Base-by-base conservation (phyloP, 1,140 invertebrate species). In the Camponotus vicinus region DNA sequence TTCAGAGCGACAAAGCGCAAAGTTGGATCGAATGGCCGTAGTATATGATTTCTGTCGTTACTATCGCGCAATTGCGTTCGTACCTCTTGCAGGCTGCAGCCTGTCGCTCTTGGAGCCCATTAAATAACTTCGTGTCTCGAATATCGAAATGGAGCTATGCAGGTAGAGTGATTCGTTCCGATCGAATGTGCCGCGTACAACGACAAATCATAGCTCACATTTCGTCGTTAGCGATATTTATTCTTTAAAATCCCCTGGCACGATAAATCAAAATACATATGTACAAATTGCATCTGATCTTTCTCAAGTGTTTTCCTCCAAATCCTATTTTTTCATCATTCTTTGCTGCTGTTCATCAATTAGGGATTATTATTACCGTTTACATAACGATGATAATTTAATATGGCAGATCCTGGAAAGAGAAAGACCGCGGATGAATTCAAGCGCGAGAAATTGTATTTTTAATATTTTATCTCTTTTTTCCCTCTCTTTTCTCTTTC, bases 71-170 rank as follows among this genome's bases (percentile, higher is more conserved):
- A 75, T 67, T 83, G 69, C 55, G 49, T 52, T 52, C 69, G 79
- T 83, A 83, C 55, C 69, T 34, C 40, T 55, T 76, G 63, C 55
- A 71, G 27, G 4, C 69, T 66, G 85, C 69, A 86, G 27, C 37
- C 85, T 79, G 76, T 71, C 57, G 57, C 37, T 69, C 69, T 75
- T 42, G 77, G 76, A 73, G 69, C 70, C 75, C 66, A 86, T 88
- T 80, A 75, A 88, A 80, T 86, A 86, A 88, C 59, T 88, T 83
- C 69, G 69, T 83, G 79, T 83, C 79, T 83, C 69, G 79, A 83
- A 83, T 83, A 83, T 83, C 79, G 55, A 75, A 73, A 37, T 34
- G 52, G 49, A 82, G 67, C 67, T 55, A 21, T 32, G 63, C 40
- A 21, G 52, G 32, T 55, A 34, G 69, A 61, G 32, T 18, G 69